Conservation (phyloP, 2,888 invertebrate genomes). For the Napeogenes sylphis region DNA sequence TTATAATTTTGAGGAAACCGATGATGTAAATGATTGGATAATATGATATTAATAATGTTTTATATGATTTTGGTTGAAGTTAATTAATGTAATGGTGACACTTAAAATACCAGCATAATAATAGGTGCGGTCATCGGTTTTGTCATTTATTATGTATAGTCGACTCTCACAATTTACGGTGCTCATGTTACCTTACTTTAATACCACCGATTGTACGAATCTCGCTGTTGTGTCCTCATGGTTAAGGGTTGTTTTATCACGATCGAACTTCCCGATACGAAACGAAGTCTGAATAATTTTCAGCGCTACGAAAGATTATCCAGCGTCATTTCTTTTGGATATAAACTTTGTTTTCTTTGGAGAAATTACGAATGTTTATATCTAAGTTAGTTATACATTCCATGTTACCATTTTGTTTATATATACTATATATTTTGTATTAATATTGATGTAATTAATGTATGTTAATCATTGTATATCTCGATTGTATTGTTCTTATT, state of each 20-base stretch:
- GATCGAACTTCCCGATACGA: conserved; percentile 16
- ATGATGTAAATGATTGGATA: too few relatives aligned
- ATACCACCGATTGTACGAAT: conserved; percentile 3
- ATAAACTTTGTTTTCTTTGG: conserved; percentile 24
- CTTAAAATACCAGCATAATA: too few relatives aligned
- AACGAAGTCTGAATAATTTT: conserved; percentile 22
- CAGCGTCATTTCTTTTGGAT: conserved; percentile 12
- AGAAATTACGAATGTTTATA: conserved; percentile 18
- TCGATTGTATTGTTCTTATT: background rate
- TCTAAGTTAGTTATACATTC: conserved; percentile 14
- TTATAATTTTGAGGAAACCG: conserved; percentile 5
- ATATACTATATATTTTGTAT: conserved; percentile 2
- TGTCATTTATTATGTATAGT: background rate
- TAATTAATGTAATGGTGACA: too few relatives aligned
- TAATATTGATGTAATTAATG: background rate
- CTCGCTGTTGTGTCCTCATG: background rate
- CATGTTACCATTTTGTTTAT: conserved; percentile 25
- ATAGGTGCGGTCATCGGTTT: background rate
- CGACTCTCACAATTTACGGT: conserved; percentile 5
- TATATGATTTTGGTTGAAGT: too few relatives aligned
- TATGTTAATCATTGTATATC: conserved; percentile 6
- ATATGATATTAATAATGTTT: too few relatives aligned
- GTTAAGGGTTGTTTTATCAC: conserved; percentile 2
- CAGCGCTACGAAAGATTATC: conserved; percentile 18
- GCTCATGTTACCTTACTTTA: conserved; percentile 1